Evolutionary conservation across 2,888 invertebrate genomes (phyloP).

Genomic region (Archaeoteleia sp.): DNA sequence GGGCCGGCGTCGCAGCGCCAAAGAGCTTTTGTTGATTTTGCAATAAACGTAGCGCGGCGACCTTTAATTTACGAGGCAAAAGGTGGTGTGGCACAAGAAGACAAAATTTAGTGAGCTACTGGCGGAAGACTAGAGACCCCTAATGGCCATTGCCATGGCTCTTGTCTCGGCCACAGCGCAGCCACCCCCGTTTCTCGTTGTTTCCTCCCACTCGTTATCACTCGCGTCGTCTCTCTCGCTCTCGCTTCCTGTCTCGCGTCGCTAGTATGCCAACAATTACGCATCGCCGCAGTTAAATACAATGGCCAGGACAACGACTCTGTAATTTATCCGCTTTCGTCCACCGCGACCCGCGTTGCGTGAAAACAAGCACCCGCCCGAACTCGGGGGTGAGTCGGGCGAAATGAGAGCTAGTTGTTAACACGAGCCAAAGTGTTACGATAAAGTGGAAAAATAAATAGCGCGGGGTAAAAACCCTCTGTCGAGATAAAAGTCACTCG

Average conservation of each 20-base stretch:
- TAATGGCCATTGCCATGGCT: constrained; percentile 72
- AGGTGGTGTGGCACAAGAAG: constrained; percentile 66
- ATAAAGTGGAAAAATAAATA: constrained; percentile 21
- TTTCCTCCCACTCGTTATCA: constrained; percentile 55
- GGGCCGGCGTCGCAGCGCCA: constrained; percentile 22
- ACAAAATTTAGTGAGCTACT: constrained; percentile 74
- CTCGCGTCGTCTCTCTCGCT: constrained; percentile 48
- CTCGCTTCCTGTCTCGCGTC: constrained; percentile 43
- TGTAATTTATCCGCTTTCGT: constrained; percentile 70
- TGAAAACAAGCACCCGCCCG: constrained; percentile 28
- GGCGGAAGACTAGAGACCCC: constrained; percentile 68
- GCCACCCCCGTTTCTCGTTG: constrained; percentile 48
- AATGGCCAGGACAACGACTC: constrained; percentile 69
- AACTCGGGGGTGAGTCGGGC: constrained; percentile 3
- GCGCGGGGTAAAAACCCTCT: no score
- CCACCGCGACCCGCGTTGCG: constrained; percentile 39
- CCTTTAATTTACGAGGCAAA: constrained; percentile 70
- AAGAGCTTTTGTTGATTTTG: constrained; percentile 57
- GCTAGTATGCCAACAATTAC: constrained; percentile 70
- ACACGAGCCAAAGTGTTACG: constrained; percentile 1
- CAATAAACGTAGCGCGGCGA: constrained; percentile 61
- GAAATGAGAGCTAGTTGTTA: constrained; percentile 33
- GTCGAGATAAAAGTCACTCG: no score
- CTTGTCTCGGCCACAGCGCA: constrained; percentile 66
- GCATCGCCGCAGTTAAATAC: constrained; percentile 71